A percentile compares a stretch with the other conserved stretches of the same genome.
Evolutionary conservation across 2,113 vertebrate genomes (phyloP).

Genomic region (Sturnira hondurensis): DNA sequence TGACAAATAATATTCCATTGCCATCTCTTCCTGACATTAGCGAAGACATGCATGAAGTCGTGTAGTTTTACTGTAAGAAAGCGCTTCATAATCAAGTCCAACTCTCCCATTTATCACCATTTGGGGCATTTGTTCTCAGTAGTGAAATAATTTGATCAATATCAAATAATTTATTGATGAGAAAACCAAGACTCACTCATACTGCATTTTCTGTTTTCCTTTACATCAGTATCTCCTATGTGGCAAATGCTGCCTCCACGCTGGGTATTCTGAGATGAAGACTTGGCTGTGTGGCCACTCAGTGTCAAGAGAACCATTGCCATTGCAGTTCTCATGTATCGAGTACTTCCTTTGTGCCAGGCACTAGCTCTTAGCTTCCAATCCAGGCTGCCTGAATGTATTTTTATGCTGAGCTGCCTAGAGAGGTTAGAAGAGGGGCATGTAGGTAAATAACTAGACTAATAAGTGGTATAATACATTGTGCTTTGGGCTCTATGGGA

Average conservation of each 20-base stretch:
- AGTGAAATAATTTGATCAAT: not conserved
- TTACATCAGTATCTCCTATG: not conserved
- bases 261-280: not conserved
- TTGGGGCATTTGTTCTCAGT: not conserved
- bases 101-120: not conserved
- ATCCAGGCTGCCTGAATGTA: not conserved
- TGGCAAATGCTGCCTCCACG: not conserved
- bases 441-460: not conserved
- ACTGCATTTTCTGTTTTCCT: not conserved
- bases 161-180: not conserved
- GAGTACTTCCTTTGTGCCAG: not conserved
- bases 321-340: not conserved
- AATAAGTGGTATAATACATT: not conserved
- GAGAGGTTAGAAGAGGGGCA: not conserved
- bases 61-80: not conserved
- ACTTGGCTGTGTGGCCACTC: not conserved
- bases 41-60: not conserved
- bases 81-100: not conserved
- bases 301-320: not conserved
- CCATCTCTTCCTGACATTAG: not conserved
- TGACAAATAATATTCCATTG: not conserved
- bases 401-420: not conserved
- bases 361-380: not conserved
- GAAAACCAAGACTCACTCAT: not conserved
- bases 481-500: not conserved